Evolutionary conservation across 2,888 invertebrate genomes (phyloP).

Genomic region (Phymatocera aterrima): DNA sequence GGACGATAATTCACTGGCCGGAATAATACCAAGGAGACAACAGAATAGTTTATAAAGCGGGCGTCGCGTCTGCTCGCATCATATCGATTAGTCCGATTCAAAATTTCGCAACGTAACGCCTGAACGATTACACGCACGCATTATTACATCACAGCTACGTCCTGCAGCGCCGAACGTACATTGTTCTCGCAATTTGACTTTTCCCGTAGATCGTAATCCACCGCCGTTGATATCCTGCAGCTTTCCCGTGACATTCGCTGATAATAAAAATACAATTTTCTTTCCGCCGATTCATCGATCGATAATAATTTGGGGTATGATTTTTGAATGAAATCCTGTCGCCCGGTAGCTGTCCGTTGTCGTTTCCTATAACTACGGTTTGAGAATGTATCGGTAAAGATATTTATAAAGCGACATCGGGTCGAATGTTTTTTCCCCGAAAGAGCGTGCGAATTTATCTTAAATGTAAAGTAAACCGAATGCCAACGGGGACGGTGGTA

Average conservation of each 20-base stretch:
- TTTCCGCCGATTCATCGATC: neutral
- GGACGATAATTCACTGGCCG: conserved; percentile 71
- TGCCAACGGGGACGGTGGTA: conserved; percentile 48
- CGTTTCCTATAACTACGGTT: no score
- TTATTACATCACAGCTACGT: neutral
- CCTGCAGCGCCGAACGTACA: neutral
- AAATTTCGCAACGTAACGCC: conserved; percentile 14
- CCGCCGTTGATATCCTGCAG: neutral
- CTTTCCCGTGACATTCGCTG: neutral
- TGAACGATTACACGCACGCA: conserved; percentile 5
- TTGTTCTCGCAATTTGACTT: no score
- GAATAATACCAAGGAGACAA: conserved; percentile 75
- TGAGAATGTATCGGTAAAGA: conserved; percentile 8
- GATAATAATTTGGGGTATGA: neutral
- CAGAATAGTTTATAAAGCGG: conserved; percentile 74
- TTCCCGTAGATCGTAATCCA: no score
- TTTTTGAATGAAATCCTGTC: neutral
- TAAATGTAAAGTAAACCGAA: conserved; percentile 66
- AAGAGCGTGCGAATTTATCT: conserved; percentile 62
- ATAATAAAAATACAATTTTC: neutral
- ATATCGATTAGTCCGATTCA: conserved; percentile 27
- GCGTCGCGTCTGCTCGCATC: conserved; percentile 45
- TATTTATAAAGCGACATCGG: conserved; percentile 34
- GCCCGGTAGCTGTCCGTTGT: no score
- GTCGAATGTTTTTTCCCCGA: neutral